Percentiles rank a stretch among this genome's conserved stretches.
Conservation (phyloP, 2,888 invertebrate genomes). For the Stenotaenia linearis region DNA sequence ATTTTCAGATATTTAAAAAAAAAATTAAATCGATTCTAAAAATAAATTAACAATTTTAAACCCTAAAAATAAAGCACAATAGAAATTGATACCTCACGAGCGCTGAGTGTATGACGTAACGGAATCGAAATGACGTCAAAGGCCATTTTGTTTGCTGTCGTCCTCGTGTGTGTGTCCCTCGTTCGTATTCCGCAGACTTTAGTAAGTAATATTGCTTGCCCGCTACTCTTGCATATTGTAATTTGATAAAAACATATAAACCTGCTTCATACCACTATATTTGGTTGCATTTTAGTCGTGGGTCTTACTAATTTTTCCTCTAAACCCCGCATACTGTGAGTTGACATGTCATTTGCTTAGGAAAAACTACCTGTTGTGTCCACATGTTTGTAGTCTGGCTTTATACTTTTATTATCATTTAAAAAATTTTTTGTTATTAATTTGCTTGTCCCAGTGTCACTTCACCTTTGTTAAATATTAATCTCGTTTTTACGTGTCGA, state of each 20-base stretch:
- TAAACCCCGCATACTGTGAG: conserved; percentile 26
- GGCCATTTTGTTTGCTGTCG: conserved; percentile 32
- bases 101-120: not conserved
- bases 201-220: conserved; percentile 9
- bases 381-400: conserved; percentile 5
- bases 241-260: conserved; percentile 1
- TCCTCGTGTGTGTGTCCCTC: conserved; percentile 31
- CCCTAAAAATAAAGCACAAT: not conserved
- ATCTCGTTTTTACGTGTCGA: not conserved
- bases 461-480: conserved; percentile 1
- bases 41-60: not conserved
- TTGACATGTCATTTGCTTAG: conserved; percentile 26
- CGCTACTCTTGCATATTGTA: not conserved
- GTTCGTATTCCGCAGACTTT: conserved; percentile 21
- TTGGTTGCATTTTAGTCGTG: conserved; percentile 8
- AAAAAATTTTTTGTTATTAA: not conserved
- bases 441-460: not conserved
- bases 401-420: not conserved
- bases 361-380: conserved; percentile 22
- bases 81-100: not conserved
- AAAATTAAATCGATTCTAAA: not conserved
- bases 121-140: not conserved
- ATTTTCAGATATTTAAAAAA: no score
- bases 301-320: conserved; percentile 10
- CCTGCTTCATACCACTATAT: not conserved